Percentiles rank a stretch among this genome's conserved stretches.
These are phyloP conservation scores for Acanthisitta chloris DNA, from an alignment of 2,113 vertebrate genomes.

Conservation along the genomic window DNA sequence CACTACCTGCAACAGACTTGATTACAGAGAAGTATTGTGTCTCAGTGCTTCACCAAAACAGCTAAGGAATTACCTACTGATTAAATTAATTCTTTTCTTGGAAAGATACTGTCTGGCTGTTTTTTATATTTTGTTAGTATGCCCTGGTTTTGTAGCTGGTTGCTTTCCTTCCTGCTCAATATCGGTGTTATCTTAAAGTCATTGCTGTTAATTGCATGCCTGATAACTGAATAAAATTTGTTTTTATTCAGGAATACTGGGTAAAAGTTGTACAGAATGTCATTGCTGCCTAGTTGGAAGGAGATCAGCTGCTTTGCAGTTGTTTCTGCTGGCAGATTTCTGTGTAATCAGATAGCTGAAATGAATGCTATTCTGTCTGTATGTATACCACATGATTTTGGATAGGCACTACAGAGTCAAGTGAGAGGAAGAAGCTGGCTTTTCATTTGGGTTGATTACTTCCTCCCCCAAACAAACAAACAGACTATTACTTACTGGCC, in stretches of 20 bases:
- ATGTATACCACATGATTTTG: not conserved
- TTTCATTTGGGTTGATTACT: not conserved
- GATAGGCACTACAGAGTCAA: not conserved
- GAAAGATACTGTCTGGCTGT: not conserved
- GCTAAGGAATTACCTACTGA: not conserved
- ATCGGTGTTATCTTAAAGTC: not conserved
- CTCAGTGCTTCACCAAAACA: not conserved
- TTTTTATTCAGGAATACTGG: not conserved
- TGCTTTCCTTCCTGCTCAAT: not conserved
- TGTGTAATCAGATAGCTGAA: constrained; percentile 48
- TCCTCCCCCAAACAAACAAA: not conserved
- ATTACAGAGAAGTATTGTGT: not conserved
- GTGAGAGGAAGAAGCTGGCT: not conserved
- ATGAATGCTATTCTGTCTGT: constrained; percentile 22
- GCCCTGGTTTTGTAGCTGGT: not conserved
- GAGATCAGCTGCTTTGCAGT: constrained; percentile 49
- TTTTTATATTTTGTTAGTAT: not conserved
- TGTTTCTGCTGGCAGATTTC: constrained; percentile 44
- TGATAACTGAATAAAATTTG: not conserved
- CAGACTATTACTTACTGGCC: not conserved
- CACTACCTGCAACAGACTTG: not conserved
- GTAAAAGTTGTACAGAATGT: not conserved
- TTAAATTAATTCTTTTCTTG: not conserved
- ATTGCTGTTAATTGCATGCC: not conserved
- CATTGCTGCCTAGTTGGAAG: not conserved